phyloP scores from a whole-genome alignment of 2,797 vertebrate species.

The Gobionotothen gibberifrons region DNA sequence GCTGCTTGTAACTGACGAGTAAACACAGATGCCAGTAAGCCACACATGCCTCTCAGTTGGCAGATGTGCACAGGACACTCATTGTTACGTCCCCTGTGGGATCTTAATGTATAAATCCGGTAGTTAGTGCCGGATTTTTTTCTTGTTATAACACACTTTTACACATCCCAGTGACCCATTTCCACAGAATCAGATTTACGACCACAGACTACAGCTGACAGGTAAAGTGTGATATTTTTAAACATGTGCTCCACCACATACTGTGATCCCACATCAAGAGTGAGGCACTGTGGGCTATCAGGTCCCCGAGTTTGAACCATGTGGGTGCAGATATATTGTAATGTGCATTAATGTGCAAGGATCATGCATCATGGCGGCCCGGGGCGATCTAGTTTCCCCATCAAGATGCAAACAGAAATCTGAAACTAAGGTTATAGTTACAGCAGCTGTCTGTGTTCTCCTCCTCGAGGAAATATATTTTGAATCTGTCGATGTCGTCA shows the following conservation, averaged over 20 bases:
- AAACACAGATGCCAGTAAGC: constrained; percentile 34
- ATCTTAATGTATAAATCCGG: constrained; percentile 44
- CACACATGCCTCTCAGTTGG: constrained; percentile 24
- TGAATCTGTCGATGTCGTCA: constrained; percentile 33
- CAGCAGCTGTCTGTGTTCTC: constrained; percentile 33
- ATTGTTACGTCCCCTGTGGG: constrained; percentile 39
- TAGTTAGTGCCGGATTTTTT: constrained; percentile 16
- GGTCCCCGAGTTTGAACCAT: constrained; percentile 12
- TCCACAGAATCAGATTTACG: constrained; percentile 59
- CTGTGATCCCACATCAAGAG: constrained; percentile 35
- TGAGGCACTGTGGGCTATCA: neutral
- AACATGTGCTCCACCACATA: constrained; percentile 16
- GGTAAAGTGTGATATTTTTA: constrained; percentile 59
- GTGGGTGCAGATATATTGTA: constrained; percentile 26
- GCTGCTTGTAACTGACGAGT: constrained; percentile 26
- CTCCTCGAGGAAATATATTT: constrained; percentile 29
- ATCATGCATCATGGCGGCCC: constrained; percentile 13
- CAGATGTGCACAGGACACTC: constrained; percentile 52
- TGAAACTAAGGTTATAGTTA: constrained; percentile 35
- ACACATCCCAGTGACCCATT: constrained; percentile 63
- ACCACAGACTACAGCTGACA: constrained; percentile 55
- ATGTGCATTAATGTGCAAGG: constrained; percentile 35
- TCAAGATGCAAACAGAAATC: constrained; percentile 25
- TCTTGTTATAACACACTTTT: constrained; percentile 39
- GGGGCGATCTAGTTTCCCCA: constrained; percentile 5